Base-by-base conservation (phyloP, 2,888 invertebrate genomes). In the Diarsia rubi region DNA sequence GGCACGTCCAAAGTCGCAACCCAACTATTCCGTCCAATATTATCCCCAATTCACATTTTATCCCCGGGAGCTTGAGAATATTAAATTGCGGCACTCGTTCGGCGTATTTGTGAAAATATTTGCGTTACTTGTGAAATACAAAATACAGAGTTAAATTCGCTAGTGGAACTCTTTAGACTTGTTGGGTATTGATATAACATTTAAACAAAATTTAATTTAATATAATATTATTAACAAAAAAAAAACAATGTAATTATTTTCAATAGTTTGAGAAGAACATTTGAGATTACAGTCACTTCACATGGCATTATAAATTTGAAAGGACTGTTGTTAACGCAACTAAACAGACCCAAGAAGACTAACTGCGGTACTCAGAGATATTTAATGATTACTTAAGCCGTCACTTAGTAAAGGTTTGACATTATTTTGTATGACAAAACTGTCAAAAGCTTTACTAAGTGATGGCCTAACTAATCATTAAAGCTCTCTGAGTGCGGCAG, bases 1-100 rank as follows among this genome's bases (percentile, higher is more conserved):
- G 60, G 75, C 60, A 65, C 73, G 59, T 68, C 9, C 16, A 16
- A 67, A 44, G n/a, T 37, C 52, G 31, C n/a, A 31, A 24, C 47
- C 16, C 14, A 62, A 31, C 31, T n/a, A 31, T 19, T 6, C 1
- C 19, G 24, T 31, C 27, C 12, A 27, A 6, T 4, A 21, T 11
- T 2, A 57, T 27, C 27, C 62, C n/a, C 6, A 60, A 14, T n/a
- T 60, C n/a, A 62, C 42, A 42, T n/a, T 62, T n/a, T 42, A n/a
- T n/a, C 3, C 62, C n/a, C 62, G 62, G 11, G 42, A 21, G 8
- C 42, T 42, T 62, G n/a, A 37, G 5, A 37, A 8, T 37, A 37
- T 37, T 37, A 8, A 6, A 37, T 60, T 37, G 6, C n/a, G n/a
- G 62, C 42, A 3, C 42, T 8, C 8, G 6, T 62, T 42, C 8